Base-by-base conservation (phyloP, 2,113 vertebrate genomes). In the Poecilia latipinna region DNA sequence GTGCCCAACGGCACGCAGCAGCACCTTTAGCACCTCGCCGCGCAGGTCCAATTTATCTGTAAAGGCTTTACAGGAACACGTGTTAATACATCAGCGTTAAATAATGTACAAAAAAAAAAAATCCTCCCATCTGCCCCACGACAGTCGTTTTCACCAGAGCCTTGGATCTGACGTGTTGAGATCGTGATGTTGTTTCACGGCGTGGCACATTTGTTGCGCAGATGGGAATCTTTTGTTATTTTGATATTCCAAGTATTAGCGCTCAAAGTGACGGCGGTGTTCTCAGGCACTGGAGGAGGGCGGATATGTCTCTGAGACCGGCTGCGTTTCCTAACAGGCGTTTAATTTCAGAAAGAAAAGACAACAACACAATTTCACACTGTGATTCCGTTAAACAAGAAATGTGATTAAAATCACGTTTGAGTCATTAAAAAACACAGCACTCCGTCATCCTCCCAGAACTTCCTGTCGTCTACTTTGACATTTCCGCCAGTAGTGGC, bases 201-300 rank as follows among this genome's bases (percentile, higher is more conserved):
- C 22, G 22, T 57, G 51, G 51, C 51, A 37, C 51, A n/a, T 57
- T 10, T 33, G 33, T 17, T 17, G 78, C 80, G 63, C 76, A 82
- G 76, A 78, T 82, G 73, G 62, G 29, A 35, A 63, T 80, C 85
- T 69, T 86, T 82, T 77, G 82, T 90, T 75, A 87, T 84, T 64
- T 74, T 86, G 84, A 86, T 87, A 77, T 62, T 57, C 54, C 51
- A 78, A 82, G 74, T 82, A 64, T 54, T 68, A 37, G 11, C 35
- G 65, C 70, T 85, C 74, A 82, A 76, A 78, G 68, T 22, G 70
- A 61, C 19, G 64, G 86, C 70, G 77, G 70, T 62, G 60, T 44
- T 78, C 78, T 82, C 68, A 70, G 68, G 73, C 32, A 31, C n/a
- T 7, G 33, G 48, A 35, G 33, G 70, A 70, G 57, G 73, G 74